Evolutionary conservation across 1,140 invertebrate genomes (phyloP), one percentile per base, ranked within the genome.

Genomic region (Fopius arisanus): DNA sequence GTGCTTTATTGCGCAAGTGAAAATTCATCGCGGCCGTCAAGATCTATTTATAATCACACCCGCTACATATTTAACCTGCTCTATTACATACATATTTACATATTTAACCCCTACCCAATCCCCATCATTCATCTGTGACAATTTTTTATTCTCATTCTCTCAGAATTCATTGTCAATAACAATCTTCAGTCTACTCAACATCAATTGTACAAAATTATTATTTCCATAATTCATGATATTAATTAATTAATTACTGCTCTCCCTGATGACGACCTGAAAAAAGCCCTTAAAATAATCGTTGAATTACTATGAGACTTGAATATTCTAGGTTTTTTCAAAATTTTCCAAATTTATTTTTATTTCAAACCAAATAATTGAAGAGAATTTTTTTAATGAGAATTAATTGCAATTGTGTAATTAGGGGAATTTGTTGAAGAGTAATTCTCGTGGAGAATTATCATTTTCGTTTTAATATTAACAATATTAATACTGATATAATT

Each of bases 61-160:
- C 79, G 83, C 78, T 80, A 83, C 81, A 82, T 81, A 85, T 85
- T 85, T 84, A 85, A 83, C 82, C 81, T 77, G 79, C 74, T 79
- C 78, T 82, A n/a, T n/a, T n/a, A n/a, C n/a, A n/a, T n/a, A n/a
- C n/a, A n/a, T n/a, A n/a, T n/a, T n/a, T n/a, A n/a, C n/a, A n/a
- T n/a, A n/a, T n/a, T n/a, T n/a, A 81, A 81, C 81, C 73, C 75
- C 75, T 74, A 70, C 16, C 21, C 37, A 76, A 80, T 75, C 76
- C 70, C 70, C 63, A 73, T 67, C 63, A 74, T 31, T 65, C 14
- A 33, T 65, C 62, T 76, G 67, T 66, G 67, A 69, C 65, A 73
- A 75, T 68, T n/a, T 37, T 68, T 68, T 68, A 43, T 43, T 43
- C 19, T 26, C 43, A 31, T 16, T 62, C 29, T 67, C 7, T 67